Evolutionary conservation across 2,888 invertebrate species (phyloP).

Genomic region (Ochropleura plecta): DNA sequence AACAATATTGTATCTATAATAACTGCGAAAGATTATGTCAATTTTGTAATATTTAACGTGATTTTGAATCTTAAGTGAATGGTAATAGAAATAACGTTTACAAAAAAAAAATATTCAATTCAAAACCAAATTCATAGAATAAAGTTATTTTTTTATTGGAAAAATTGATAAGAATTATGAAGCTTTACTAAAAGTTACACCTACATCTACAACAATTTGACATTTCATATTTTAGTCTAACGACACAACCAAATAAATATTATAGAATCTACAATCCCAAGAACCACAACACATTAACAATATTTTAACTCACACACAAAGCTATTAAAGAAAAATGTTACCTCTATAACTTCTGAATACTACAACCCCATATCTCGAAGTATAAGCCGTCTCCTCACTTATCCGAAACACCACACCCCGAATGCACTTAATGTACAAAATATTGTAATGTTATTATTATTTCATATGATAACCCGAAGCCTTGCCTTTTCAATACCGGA

Average conservation of each 20-base stretch:
- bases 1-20: neutral
- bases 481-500: conserved; percentile 77
- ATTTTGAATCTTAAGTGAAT: neutral
- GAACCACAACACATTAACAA: conserved; percentile 29
- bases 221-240: neutral
- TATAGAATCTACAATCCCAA: conserved; percentile 6
- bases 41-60: neutral
- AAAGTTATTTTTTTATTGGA: neutral
- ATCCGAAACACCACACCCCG: conserved; percentile 83
- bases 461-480: conserved; percentile 83
- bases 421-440: conserved; percentile 88
- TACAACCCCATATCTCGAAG: conserved; percentile 75
- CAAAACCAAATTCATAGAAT: neutral
- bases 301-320: conserved; percentile 20
- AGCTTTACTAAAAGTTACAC: neutral
- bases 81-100: neutral
- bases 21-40: neutral
- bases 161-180: neutral
- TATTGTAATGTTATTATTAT: conserved; percentile 90
- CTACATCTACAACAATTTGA: neutral
- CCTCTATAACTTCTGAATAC: conserved; percentile 69
- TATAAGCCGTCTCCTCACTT: conserved; percentile 81
- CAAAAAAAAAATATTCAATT: neutral
- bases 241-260: conserved; percentile 19
- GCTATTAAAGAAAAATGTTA: conserved; percentile 39